Evolutionary conservation across 2,888 invertebrate species (phyloP).

Genomic region (Pandemis corylana): DNA sequence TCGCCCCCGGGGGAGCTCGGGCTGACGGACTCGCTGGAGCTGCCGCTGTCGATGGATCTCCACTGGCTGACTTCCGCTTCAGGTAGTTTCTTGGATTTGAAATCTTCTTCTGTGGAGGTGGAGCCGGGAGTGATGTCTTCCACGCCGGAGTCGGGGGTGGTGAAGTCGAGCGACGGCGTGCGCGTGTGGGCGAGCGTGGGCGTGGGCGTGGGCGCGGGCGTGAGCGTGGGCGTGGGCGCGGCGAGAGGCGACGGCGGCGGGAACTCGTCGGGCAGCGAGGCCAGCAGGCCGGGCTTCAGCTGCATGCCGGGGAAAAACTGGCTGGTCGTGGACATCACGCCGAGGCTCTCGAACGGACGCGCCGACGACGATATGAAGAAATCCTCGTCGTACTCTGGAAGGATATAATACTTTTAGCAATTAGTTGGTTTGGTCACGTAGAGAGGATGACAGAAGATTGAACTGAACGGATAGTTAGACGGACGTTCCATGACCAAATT

Average conservation of each 20-base stretch:
- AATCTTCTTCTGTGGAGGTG: constrained; percentile 62
- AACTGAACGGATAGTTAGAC: too few species aligned
- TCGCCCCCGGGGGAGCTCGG: constrained; percentile 75
- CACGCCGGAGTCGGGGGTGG: constrained; percentile 86
- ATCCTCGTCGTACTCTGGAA: constrained; percentile 86
- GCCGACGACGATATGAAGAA: constrained; percentile 90
- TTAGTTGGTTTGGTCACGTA: too few species aligned
- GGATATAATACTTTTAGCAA: neutral
- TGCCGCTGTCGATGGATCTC: constrained; percentile 70
- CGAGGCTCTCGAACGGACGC: constrained; percentile 88
- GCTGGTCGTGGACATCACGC: constrained; percentile 83
- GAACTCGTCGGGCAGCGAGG: constrained; percentile 47
- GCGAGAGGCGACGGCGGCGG: constrained; percentile 45
- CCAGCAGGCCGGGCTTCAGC: constrained; percentile 63
- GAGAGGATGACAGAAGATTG: too few species aligned
- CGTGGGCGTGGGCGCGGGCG: constrained; percentile 48
- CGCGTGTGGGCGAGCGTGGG: constrained; percentile 49
- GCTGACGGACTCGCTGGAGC: constrained; percentile 77
- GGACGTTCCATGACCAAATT: too few species aligned
- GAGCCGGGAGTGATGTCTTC: constrained; percentile 87
- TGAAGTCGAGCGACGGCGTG: constrained; percentile 75
- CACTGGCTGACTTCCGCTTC: constrained; percentile 56
- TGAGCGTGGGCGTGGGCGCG: constrained; percentile 50
- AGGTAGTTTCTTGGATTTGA: constrained; percentile 56
- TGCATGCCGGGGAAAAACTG: constrained; percentile 89